Evolutionary conservation across 2,888 invertebrate species (phyloP).

Genomic region (Acholoe squamosa): DNA sequence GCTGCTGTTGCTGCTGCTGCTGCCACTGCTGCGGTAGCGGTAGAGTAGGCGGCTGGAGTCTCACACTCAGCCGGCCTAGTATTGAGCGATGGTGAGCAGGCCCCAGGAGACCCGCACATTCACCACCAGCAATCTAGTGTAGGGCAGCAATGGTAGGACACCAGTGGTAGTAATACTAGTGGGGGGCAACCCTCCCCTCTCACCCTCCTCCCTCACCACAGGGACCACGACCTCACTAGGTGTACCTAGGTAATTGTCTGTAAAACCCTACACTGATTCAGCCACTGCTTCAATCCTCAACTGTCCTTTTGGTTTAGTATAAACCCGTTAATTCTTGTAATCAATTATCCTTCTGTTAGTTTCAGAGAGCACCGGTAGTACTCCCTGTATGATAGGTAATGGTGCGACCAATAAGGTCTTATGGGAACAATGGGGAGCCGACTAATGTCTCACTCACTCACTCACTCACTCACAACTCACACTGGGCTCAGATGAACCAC

Average conservation of each 20-base stretch:
- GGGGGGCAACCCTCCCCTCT: not conserved
- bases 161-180: conserved; percentile 12
- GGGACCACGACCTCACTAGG: not conserved
- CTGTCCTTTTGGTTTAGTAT: no score
- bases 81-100: conserved; percentile 39
- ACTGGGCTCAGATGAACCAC: no score
- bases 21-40: not conserved
- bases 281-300: no score
- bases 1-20: not conserved
- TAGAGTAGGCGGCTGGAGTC: not conserved
- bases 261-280: no score
- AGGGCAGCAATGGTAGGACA: not conserved
- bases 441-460: no score
- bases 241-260: no score
- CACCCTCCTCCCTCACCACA: not conserved
- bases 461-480: no score
- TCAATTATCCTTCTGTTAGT: not conserved
- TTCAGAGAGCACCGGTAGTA: no score
- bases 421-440: no score
- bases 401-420: no score
- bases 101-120: conserved; percentile 18
- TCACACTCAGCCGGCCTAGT: not conserved
- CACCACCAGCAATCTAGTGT: conserved; percentile 25
- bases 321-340: not conserved
- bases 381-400: no score